Base-by-base conservation (phyloP, 1,140 invertebrate species). In the Thalassaphorura encarpata region DNA sequence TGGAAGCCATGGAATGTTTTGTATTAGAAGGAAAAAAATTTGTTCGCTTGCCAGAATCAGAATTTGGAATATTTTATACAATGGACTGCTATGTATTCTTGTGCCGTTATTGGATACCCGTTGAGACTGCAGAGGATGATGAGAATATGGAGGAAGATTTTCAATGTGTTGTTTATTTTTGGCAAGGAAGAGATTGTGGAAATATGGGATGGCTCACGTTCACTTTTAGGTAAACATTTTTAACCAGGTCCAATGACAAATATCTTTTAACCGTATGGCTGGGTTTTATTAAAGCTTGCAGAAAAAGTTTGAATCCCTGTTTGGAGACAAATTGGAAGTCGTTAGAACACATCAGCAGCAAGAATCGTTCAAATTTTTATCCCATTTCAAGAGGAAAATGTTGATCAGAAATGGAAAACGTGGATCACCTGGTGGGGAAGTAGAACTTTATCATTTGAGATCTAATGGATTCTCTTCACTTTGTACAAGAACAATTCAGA, bases 161-260 rank as follows among this genome's bases (percentile, higher is more conserved):
- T 63, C 88, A 96, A 67, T 97, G 90, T 75, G 89, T 96, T 31
- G 94, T 98, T 8, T 99, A 99, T 71, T 99, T 99, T 73, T 99
- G 96, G 96, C 96, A 99, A 77, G 93, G 94, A 1, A 75, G 96
- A 60, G 85, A 96, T 68, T 94, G 96, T 2, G 85, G 87, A 42
- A 99, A 99, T 73, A 98, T 98, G 93, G 96, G 95, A 21, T 99
- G 95, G 95, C 77, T 99, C 0, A 97, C 92, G 8, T 99, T 99
- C 73, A 99, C 95, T 0, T 99, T 99, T 46, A 6, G n/a, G n/a
- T n/a, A n/a, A n/a, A n/a, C 13, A 26, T 54, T 54, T 36, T 11
- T 43, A 24, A 26, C 43, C 36, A 41, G 21, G 43, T 18, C 29
- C 15, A 45, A 19, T 15, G n/a, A n/a, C n/a, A n/a, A n/a, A n/a